phyloP scores from a whole-genome alignment of 1,140 invertebrate genomes.

The Papilio aristodemus region DNA sequence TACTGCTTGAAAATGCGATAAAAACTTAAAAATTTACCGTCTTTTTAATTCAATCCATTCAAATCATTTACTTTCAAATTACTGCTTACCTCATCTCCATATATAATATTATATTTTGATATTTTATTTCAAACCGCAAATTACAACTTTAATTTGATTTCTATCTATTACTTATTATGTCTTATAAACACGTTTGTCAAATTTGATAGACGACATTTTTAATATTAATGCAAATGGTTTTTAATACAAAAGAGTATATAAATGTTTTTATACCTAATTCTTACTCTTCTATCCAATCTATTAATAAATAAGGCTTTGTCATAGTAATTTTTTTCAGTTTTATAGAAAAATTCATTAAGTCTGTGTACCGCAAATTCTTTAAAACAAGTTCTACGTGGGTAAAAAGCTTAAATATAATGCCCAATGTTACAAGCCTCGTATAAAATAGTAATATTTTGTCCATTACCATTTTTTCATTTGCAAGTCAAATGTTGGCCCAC shows the following conservation, averaged over 20 bases:
- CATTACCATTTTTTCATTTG: slow-evolving; percentile 3
- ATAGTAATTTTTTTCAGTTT: too few species aligned
- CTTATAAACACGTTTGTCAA: not conserved
- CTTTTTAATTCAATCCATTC: too few species aligned
- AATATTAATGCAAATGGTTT: not conserved
- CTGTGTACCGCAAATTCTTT: not conserved
- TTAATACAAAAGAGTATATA: not conserved
- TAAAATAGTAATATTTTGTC: slow-evolving; percentile 3
- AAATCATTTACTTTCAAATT: too few species aligned
- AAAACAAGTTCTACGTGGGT: not conserved
- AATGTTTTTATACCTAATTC: not conserved
- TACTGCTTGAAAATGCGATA: too few species aligned
- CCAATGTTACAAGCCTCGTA: not conserved
- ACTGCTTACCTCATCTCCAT: not conserved
- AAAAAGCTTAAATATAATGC: not conserved
- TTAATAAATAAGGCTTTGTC: too few species aligned
- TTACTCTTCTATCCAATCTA: too few species aligned
- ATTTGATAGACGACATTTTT: not conserved
- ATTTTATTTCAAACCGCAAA: too few species aligned
- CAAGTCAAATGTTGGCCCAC: not conserved
- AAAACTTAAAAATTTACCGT: too few species aligned
- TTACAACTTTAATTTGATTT: not conserved
- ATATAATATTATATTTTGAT: not conserved
- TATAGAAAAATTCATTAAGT: too few species aligned
- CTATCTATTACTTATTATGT: not conserved